Evolutionary conservation across 2,113 vertebrate genomes (phyloP).

Genomic region (Herpetotheres cachinnans): DNA sequence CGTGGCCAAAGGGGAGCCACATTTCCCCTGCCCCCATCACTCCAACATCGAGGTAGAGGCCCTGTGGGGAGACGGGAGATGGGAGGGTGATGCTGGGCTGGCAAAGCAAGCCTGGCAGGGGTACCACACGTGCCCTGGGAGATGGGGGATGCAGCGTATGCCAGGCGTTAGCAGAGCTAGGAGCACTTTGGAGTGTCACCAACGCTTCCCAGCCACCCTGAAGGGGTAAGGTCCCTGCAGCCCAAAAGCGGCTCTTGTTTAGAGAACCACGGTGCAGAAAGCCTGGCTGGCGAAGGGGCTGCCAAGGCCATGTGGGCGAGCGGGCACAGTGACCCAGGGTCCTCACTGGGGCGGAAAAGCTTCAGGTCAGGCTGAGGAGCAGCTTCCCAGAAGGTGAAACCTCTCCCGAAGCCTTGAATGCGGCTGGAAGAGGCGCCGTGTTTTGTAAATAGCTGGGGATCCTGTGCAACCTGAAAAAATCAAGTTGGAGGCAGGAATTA

Average conservation of each 20-base stretch:
- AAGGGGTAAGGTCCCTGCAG: background rate
- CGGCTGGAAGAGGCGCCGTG: rapidly evolving
- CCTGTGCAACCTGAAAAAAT: background rate
- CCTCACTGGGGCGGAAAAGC: background rate
- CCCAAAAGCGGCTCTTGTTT: background rate
- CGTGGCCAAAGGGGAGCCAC: background rate
- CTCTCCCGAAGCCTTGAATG: background rate
- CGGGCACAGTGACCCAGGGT: background rate
- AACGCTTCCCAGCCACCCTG: rapidly evolving
- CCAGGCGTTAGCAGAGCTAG: background rate
- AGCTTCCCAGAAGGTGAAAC: background rate
- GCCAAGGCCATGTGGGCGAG: background rate
- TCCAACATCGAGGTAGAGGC: background rate
- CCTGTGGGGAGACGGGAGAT: background rate
- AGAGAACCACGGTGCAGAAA: background rate
- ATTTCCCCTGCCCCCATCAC: background rate
- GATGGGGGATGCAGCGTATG: background rate
- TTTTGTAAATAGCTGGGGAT: constrained; percentile 17
- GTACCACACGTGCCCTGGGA: rapidly evolving
- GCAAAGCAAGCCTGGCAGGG: background rate
- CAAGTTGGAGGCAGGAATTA: background rate
- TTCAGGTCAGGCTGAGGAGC: background rate
- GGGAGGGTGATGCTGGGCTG: background rate
- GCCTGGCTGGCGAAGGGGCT: background rate
- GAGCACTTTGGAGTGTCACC: background rate